Percentiles rank a stretch among this genome's conserved stretches.
Evolutionary conservation across 35 echinoderm and acorn worm species (phyloP).

Genomic region (Ptychodera flava): DNA sequence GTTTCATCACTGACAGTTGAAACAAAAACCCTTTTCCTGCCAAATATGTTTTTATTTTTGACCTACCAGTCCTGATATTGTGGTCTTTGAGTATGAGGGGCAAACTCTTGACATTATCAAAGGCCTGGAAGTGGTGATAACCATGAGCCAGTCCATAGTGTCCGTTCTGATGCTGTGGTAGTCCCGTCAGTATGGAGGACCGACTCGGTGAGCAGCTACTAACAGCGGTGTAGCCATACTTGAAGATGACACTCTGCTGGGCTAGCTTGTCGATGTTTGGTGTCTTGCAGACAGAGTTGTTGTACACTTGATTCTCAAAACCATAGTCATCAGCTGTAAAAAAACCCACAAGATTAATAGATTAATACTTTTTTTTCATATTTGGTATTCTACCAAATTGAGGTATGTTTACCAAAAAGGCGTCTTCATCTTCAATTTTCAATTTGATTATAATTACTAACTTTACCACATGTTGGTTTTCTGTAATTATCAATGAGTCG

Average conservation of each 20-base stretch:
- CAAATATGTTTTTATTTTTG: too few species aligned
- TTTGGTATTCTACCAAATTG: too few species aligned
- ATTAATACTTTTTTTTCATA: too few species aligned
- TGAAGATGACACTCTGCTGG: conserved; percentile 50
- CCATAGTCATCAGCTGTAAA: conserved; percentile 76
- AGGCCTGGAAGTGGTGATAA: conserved; percentile 62
- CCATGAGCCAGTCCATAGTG: conserved; percentile 70
- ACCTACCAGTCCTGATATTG: conserved; percentile 64
- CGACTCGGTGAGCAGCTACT: conserved; percentile 94
- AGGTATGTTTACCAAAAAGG: too few species aligned
- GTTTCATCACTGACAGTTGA: too few species aligned
- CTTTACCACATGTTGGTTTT: too few species aligned
- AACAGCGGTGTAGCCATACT: conserved; percentile 78
- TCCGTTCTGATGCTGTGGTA: conserved; percentile 92
- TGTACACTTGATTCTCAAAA: conserved; percentile 72
- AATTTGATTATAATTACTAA: too few species aligned
- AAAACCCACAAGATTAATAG: too few species aligned
- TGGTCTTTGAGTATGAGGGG: conserved; percentile 33
- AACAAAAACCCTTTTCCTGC: too few species aligned
- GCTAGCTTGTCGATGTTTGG: conserved; percentile 69
- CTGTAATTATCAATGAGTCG: too few species aligned
- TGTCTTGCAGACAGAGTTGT: conserved; percentile 81
- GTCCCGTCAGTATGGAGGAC: conserved; percentile 81
- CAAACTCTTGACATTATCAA: conserved; percentile 56
- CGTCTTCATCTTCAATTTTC: too few species aligned